phyloP scores from a whole-genome alignment of 1,140 invertebrate species.

The Ceratoteleas bidentatus region DNA sequence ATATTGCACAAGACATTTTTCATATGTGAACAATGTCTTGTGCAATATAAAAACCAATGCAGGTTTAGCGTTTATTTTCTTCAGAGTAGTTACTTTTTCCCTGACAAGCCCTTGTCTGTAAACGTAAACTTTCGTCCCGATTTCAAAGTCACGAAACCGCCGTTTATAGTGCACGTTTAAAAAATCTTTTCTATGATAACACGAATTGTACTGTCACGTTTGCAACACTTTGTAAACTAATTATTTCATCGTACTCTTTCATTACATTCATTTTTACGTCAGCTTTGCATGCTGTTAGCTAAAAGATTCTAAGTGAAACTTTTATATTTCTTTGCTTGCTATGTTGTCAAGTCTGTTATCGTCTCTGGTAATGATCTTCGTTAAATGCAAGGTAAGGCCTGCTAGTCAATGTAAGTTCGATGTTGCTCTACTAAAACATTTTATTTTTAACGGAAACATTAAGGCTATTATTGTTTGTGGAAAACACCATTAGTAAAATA shows the following conservation, averaged over 20 bases:
- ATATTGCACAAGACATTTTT: too few relatives aligned
- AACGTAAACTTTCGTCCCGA: too few relatives aligned
- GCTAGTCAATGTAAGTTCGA: slow-evolving; percentile 1
- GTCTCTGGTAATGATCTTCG: slow-evolving; percentile 8
- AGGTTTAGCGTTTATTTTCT: too few relatives aligned
- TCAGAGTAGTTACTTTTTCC: too few relatives aligned
- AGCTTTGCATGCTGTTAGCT: slow-evolving; percentile 26
- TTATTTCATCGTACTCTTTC: slow-evolving; percentile 18
- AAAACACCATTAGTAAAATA: not conserved
- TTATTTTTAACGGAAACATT: not conserved
- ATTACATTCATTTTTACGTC: slow-evolving; percentile 33
- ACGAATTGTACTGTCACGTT: not conserved
- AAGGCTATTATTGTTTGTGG: slow-evolving; percentile 1
- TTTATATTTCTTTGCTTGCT: slow-evolving; percentile 31
- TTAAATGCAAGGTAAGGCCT: slow-evolving; percentile 31
- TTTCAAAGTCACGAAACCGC: too few relatives aligned
- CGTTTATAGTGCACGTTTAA: too few relatives aligned
- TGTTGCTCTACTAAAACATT: slow-evolving; percentile 8
- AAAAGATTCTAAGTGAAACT: slow-evolving; percentile 8
- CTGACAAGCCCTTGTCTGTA: too few relatives aligned
- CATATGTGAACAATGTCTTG: too few relatives aligned
- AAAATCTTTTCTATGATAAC: not conserved
- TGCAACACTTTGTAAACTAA: slow-evolving; percentile 18
- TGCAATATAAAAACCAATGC: too few relatives aligned
- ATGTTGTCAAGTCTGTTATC: slow-evolving; percentile 40